Percentiles rank a stretch among this genome's conserved stretches.
phyloP scores from a whole-genome alignment of 1,140 invertebrate genomes.

The Bombus terrestris region DNA sequence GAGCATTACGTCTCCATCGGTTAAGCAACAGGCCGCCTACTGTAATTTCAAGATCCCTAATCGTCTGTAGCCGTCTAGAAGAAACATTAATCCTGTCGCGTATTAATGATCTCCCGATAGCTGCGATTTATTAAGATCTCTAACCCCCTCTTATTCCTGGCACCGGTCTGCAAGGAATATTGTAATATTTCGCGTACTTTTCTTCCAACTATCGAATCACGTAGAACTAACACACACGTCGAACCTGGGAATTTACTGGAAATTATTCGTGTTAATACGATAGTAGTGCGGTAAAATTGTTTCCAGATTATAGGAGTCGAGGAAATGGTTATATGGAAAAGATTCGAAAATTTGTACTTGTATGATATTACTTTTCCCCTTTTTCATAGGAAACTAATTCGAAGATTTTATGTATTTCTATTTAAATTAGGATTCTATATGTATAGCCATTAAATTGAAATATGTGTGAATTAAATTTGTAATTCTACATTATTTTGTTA shows the following conservation, averaged over 20 bases:
- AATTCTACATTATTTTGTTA: too few species aligned
- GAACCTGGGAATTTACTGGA: background rate
- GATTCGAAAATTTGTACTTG: background rate
- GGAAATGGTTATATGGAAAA: background rate
- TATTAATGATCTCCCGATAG: constrained; percentile 32
- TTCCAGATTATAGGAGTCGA: background rate
- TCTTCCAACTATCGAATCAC: background rate
- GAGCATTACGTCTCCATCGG: constrained; percentile 54
- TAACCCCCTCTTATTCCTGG: background rate
- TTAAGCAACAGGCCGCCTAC: constrained; percentile 45
- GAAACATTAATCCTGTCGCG: constrained; percentile 37
- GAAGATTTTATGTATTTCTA: background rate
- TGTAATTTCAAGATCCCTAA: constrained; percentile 57
- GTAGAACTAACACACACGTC: too few species aligned
- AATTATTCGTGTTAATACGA: background rate
- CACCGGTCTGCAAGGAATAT: background rate
- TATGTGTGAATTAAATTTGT: too few species aligned
- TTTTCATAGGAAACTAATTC: background rate
- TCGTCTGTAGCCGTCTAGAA: constrained; percentile 33
- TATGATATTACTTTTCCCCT: background rate
- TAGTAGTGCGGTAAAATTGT: background rate
- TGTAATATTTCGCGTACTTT: background rate
- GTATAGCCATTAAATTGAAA: too few species aligned
- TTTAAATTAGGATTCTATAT: too few species aligned
- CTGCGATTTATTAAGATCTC: constrained; percentile 26